These are phyloP conservation scores for Rhagophthalmus giganteus DNA, from an alignment of 2,888 invertebrate species.

Conservation along the genomic window DNA sequence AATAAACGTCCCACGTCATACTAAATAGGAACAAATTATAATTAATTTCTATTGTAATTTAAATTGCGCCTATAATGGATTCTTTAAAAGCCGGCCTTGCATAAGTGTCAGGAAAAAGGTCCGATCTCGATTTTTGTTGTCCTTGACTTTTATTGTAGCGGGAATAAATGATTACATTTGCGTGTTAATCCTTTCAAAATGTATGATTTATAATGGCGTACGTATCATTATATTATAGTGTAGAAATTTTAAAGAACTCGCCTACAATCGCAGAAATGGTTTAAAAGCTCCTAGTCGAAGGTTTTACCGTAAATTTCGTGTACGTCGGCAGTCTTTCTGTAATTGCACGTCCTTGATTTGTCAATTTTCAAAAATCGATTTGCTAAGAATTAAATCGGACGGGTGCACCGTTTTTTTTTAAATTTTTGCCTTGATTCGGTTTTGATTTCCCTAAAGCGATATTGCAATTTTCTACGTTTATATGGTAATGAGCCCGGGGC, in stretches of 20 bases:
- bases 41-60: conserved; percentile 15
- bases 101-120: conserved; percentile 15
- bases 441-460: too few relatives aligned
- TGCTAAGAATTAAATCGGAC: too few relatives aligned
- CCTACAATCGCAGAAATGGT: conserved; percentile 14
- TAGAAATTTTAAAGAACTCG: conserved; percentile 10
- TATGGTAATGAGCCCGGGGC: too few relatives aligned
- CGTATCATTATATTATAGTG: conserved; percentile 17
- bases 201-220: conserved; percentile 16
- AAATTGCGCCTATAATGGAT: conserved; percentile 14
- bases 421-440: too few relatives aligned
- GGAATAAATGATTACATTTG: conserved; percentile 17
- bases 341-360: neutral
- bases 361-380: too few relatives aligned
- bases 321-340: neutral
- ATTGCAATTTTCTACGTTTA: too few relatives aligned
- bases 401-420: too few relatives aligned
- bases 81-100: conserved; percentile 11
- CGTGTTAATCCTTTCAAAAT: conserved; percentile 7
- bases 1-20: neutral
- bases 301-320: neutral
- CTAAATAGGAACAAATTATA: neutral
- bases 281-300: conserved; percentile 7
- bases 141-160: conserved; percentile 24
- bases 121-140: conserved; percentile 15